These are phyloP conservation scores for Drosophila pectinifera DNA, from an alignment of 1,140 invertebrate genomes.

Conservation along the genomic window DNA sequence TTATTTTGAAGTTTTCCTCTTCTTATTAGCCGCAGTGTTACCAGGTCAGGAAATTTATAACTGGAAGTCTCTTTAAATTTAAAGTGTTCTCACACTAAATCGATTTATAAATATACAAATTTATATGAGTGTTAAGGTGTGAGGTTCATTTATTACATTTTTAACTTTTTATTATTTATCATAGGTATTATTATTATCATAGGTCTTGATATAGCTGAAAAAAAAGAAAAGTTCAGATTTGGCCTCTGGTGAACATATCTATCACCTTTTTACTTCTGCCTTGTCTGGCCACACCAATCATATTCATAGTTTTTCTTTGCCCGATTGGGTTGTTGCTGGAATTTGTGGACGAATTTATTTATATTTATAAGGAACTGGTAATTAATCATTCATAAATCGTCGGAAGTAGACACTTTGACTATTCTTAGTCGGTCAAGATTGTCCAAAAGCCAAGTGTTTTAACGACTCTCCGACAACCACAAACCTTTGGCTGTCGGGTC, in stretches of 20 bases:
- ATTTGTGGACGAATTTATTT: slow-evolving; percentile 39
- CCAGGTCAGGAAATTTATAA: not conserved
- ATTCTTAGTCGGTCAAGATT: not conserved
- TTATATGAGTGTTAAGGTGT: too few relatives aligned
- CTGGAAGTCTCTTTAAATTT: not conserved
- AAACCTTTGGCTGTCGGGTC: slow-evolving; percentile 30
- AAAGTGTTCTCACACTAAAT: too few relatives aligned
- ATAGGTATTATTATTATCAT: too few relatives aligned
- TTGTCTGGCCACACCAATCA: slow-evolving; percentile 18
- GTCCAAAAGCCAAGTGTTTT: not conserved
- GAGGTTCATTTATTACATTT: too few relatives aligned
- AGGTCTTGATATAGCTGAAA: too few relatives aligned
- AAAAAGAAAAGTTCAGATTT: too few relatives aligned
- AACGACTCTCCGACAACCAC: not conserved
- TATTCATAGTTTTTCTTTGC: slow-evolving; percentile 26
- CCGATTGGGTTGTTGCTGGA: slow-evolving; percentile 19
- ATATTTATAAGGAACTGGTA: slow-evolving; percentile 33
- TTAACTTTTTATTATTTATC: too few relatives aligned
- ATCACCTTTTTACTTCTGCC: not conserved
- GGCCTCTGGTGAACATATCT: too few relatives aligned
- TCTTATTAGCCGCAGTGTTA: not conserved
- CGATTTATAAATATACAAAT: too few relatives aligned
- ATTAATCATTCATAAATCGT: not conserved
- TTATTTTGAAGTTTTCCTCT: slow-evolving; percentile 28
- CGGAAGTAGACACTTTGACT: not conserved